Conservation (phyloP, 2,888 invertebrate species). For the Leptinotarsa juncta region DNA sequence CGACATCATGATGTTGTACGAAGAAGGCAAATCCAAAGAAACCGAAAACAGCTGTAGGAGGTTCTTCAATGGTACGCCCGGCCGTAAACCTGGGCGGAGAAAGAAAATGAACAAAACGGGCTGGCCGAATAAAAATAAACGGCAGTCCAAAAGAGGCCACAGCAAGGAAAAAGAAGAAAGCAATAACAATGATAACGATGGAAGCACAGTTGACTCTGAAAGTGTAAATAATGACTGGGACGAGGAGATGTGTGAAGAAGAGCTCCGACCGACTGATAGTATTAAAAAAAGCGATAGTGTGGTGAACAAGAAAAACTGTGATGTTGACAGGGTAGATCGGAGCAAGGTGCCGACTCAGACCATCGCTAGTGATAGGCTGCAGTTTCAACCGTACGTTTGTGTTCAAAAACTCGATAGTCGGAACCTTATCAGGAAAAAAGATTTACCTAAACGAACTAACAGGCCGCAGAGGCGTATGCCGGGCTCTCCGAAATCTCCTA, state of each 20-base stretch:
- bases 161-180: constrained; percentile 54
- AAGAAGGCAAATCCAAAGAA: constrained; percentile 63
- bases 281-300: constrained; percentile 41
- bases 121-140: constrained; percentile 76
- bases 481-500: constrained; percentile 62
- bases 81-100: constrained; percentile 62
- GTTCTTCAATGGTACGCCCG: constrained; percentile 52
- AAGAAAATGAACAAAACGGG: constrained; percentile 84
- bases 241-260: constrained; percentile 48
- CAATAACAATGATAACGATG: constrained; percentile 44
- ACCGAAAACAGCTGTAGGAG: constrained; percentile 43
- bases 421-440: constrained; percentile 39
- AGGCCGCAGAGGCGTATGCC: constrained; percentile 52
- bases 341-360: constrained; percentile 53
- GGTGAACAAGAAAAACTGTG: constrained; percentile 18
- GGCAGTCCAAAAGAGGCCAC: constrained; percentile 58
- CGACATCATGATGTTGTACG: constrained; percentile 64
- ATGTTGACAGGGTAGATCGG: constrained; percentile 42
- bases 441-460: constrained; percentile 48
- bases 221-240: constrained; percentile 53
- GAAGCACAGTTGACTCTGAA: constrained; percentile 53
- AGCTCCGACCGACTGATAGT: constrained; percentile 51
- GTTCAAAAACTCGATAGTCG: constrained; percentile 74
- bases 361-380: constrained; percentile 59
- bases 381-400: constrained; percentile 74